These are phyloP conservation scores for Oasisia sp. DNA, from an alignment of 2,888 invertebrate genomes.

Conservation along the genomic window DNA sequence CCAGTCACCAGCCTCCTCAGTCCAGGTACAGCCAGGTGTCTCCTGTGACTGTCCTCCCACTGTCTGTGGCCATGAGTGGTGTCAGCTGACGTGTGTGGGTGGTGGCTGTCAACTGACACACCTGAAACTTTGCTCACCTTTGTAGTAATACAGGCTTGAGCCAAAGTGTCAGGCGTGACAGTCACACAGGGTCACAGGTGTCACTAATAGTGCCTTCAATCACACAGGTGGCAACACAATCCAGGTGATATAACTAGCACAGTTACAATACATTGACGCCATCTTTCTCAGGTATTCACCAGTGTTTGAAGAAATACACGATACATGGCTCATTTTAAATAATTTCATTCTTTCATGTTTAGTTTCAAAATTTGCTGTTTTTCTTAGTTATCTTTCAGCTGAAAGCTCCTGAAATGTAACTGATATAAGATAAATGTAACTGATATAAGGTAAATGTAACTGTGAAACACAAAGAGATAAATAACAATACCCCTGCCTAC, in stretches of 20 bases:
- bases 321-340: no score
- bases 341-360: no score
- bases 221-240: background rate
- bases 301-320: background rate
- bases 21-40: no score
- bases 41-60: background rate
- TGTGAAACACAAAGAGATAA: no score
- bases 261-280: background rate
- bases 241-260: background rate
- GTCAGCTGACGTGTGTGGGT: background rate
- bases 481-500: no score
- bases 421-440: no score
- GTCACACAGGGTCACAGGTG: conserved; percentile 19
- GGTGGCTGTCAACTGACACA: conserved; percentile 43
- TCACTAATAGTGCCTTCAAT: background rate
- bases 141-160: conserved; percentile 58
- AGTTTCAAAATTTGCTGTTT: no score
- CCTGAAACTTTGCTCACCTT: conserved; percentile 69
- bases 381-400: no score
- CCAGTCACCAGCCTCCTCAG: no score
- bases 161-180: conserved; percentile 62
- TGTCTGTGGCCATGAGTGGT: no score
- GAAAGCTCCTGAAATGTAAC: no score
- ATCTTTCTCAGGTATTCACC: background rate
- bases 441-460: no score